Percentiles rank a stretch among this genome's conserved stretches.
phyloP scores from a whole-genome alignment of 2,113 vertebrate species.

The Triplophysa tibetana region DNA sequence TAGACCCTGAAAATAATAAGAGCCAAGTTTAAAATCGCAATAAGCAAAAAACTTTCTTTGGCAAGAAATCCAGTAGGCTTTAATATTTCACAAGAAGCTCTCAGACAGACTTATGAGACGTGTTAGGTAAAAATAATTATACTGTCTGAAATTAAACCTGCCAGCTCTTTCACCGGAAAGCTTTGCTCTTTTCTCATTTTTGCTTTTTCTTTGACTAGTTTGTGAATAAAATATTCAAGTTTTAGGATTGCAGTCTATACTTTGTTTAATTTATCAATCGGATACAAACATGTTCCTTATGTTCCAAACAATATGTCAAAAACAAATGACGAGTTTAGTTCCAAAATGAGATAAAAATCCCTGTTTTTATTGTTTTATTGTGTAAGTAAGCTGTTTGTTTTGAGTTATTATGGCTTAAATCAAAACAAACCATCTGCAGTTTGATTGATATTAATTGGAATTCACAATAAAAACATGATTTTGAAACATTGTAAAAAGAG shows the following conservation, averaged over 20 bases:
- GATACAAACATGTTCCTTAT: not conserved
- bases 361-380: too few species aligned
- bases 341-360: too few species aligned
- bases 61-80: not conserved
- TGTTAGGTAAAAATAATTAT: slow-evolving; percentile 2
- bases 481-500: too few species aligned
- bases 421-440: too few species aligned
- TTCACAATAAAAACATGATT: too few species aligned
- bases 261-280: not conserved
- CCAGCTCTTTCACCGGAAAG: not conserved
- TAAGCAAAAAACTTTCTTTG: not conserved
- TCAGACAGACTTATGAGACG: slow-evolving; percentile 8
- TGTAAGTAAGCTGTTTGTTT: too few species aligned
- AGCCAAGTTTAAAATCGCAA: not conserved
- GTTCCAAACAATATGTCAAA: too few species aligned
- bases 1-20: not conserved
- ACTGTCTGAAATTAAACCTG: slow-evolving; percentile 11
- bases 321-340: too few species aligned
- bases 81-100: not conserved
- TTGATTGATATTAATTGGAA: too few species aligned
- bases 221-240: not conserved
- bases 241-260: not conserved
- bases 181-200: not conserved
- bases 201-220: not conserved
- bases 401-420: too few species aligned